Evolutionary conservation across 2,888 invertebrate species (phyloP).

Genomic region (Pammene aurita): DNA sequence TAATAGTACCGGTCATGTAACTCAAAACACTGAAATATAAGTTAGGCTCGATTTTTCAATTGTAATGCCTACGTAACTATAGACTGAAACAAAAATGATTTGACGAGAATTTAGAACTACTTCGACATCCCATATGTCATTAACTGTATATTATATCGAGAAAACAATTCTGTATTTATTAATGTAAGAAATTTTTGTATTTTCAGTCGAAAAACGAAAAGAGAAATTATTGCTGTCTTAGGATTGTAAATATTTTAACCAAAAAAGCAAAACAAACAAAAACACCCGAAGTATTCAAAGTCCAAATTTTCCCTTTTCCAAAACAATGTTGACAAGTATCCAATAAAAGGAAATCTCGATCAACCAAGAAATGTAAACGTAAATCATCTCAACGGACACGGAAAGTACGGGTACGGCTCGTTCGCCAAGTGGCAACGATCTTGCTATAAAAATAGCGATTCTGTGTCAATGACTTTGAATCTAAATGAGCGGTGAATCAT

Average conservation of each 20-base stretch:
- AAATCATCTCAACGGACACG: slow-evolving; percentile 18
- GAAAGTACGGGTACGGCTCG: slow-evolving; percentile 1
- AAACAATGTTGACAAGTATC: slow-evolving; percentile 4
- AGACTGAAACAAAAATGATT: too few relatives aligned
- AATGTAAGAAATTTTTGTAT: too few relatives aligned
- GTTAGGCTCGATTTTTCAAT: too few relatives aligned
- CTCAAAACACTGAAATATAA: too few relatives aligned
- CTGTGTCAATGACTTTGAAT: slow-evolving; percentile 38
- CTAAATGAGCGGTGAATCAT: slow-evolving; percentile 29
- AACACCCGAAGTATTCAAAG: not conserved
- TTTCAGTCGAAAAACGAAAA: too few relatives aligned
- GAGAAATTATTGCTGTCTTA: too few relatives aligned
- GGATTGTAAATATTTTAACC: not conserved
- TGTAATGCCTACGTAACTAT: too few relatives aligned
- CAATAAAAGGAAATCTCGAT: slow-evolving; percentile 5
- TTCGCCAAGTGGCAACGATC: slow-evolving; percentile 30
- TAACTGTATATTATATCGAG: too few relatives aligned
- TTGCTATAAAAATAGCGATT: slow-evolving; percentile 36
- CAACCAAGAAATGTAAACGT: slow-evolving; percentile 2
- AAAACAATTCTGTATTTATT: too few relatives aligned
- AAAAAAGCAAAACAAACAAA: not conserved
- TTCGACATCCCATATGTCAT: too few relatives aligned
- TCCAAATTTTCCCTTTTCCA: not conserved
- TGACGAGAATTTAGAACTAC: too few relatives aligned
- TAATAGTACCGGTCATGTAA: too few relatives aligned